A percentile compares a stretch with the other conserved stretches of the same genome.
Evolutionary conservation across 2,797 vertebrate genomes (phyloP).

Genomic region (Pangasius mekongensis): DNA sequence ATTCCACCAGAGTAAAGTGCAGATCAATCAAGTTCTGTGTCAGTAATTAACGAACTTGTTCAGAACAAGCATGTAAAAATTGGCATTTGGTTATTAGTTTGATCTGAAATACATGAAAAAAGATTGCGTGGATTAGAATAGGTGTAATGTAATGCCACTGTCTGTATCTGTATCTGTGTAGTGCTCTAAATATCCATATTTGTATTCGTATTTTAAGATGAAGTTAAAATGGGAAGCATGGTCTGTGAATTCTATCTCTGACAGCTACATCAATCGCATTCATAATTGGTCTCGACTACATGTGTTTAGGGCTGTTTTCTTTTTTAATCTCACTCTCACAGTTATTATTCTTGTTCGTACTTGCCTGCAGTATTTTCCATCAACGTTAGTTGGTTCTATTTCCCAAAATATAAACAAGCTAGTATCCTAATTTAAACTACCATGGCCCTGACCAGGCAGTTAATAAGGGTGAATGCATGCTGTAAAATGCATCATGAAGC

Average conservation of each 20-base stretch:
- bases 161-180: not conserved
- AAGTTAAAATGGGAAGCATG: not conserved
- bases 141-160: not conserved
- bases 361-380: not conserved
- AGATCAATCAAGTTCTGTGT: not conserved
- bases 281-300: not conserved
- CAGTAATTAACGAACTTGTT: not conserved
- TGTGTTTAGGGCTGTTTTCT: not conserved
- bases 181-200: not conserved
- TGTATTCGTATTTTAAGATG: not conserved
- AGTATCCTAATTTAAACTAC: not conserved
- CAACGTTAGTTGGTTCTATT: not conserved
- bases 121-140: not conserved
- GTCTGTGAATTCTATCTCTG: slow-evolving; percentile 1
- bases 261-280: not conserved
- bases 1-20: not conserved
- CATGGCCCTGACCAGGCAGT: not conserved
- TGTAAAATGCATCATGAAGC: not conserved
- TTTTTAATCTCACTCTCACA: not conserved
- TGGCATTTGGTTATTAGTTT: not conserved
- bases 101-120: not conserved
- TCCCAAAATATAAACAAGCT: not conserved
- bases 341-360: not conserved
- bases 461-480: not conserved
- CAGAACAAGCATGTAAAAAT: not conserved